These are phyloP conservation scores for Triplophysa dalaica DNA, from an alignment of 2,113 vertebrate species.

Conservation along the genomic window DNA sequence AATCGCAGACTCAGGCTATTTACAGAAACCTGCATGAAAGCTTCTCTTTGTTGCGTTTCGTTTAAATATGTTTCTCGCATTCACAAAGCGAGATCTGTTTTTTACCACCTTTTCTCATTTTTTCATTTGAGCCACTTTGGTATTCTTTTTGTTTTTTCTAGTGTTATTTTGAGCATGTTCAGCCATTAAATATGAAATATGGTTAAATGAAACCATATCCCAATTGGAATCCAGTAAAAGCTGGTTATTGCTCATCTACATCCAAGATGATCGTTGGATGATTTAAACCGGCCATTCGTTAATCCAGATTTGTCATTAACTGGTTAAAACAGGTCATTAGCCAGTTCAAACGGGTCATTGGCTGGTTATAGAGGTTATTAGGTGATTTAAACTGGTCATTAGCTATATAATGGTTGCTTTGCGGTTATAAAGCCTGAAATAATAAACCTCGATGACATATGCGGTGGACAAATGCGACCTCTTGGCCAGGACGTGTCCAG, in stretches of 20 bases:
- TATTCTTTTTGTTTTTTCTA: neutral
- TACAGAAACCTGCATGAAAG: conserved; percentile 39
- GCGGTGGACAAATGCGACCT: too few species aligned
- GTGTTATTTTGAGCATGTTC: conserved; percentile 6
- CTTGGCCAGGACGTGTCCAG: too few species aligned
- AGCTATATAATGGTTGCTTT: neutral
- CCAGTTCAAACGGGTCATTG: neutral
- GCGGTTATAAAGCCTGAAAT: too few species aligned
- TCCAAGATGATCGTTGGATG: neutral
- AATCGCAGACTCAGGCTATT: conserved; percentile 24
- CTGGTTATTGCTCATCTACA: neutral
- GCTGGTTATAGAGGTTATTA: neutral
- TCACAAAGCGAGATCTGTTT: conserved; percentile 18
- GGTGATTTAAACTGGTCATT: neutral
- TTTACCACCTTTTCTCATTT: conserved; percentile 15
- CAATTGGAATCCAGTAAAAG: neutral
- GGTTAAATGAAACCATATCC: neutral
- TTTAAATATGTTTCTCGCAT: conserved; percentile 14
- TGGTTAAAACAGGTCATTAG: neutral
- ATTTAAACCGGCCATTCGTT: neutral
- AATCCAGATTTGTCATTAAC: neutral
- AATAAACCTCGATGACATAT: too few species aligned
- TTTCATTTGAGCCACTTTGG: conserved; percentile 12
- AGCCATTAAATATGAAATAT: conserved; percentile 5
- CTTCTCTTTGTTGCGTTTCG: conserved; percentile 22